Base-by-base conservation (phyloP, 2,888 invertebrate species). In the Erebia epiphron region DNA sequence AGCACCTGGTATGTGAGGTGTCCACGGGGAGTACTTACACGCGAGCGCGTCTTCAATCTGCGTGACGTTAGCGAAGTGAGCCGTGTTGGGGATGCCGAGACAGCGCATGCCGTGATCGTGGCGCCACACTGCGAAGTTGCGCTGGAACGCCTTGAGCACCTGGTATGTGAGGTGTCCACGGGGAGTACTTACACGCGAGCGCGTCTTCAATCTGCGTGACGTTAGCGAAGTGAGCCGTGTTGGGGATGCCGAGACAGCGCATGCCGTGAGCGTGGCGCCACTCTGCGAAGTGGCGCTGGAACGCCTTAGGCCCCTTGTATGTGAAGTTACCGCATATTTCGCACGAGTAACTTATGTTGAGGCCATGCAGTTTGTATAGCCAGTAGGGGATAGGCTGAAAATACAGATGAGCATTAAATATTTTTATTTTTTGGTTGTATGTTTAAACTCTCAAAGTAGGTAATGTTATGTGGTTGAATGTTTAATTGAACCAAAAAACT, bases 161-260 rank as follows among this genome's bases (percentile, higher is more conserved):
- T 97, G 99, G 92, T 99, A 99, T 0, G 98, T 98, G 82, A 97
- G 98, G 92, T 5, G 2, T 16, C 10, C 16, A 11, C 9, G 9
- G 18, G 11, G n/a, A 21, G 73, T 79, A 95, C 96, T 95, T 92
- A 97, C 97, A 91, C 54, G 98, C 98, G 64, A 99, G 94, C 0
- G 99, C 99, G 88, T 99, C 99, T 88, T 99, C 99, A 79, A 99
- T 99, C 85, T 98, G 98, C 0, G 99, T 99, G 52, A 99, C 99
- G 88, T 99, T 99, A 0, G 99, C 99, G 92, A 99, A 99, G 93
- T 99, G 99, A 0, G 99, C 99, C 0, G 99, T 99, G 88, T 99
- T 99, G 0, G 99, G 99, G 79, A 99, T 99, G 8, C 99, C 99
- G 16, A 99, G 94, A 86, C 99, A 99, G 26, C 99, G 94, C 99